Conservation (phyloP, 2,113 vertebrate species). For the Salvelinus alpinus region DNA sequence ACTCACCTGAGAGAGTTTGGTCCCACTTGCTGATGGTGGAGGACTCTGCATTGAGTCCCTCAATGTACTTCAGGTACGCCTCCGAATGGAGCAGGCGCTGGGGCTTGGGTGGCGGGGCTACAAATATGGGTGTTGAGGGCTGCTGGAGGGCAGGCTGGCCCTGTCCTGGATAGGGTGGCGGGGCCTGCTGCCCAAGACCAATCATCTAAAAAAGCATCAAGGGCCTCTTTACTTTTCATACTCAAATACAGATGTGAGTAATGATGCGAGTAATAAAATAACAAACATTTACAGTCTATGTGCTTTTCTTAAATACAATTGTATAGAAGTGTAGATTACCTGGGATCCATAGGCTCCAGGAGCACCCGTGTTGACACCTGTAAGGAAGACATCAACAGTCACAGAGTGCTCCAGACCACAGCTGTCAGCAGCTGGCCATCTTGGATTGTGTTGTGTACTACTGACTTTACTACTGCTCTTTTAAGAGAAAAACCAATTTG, state of each 20-base stretch:
- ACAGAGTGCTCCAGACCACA: not conserved
- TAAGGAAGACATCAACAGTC: constrained; percentile 31
- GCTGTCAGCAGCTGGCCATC: not conserved
- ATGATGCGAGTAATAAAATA: too few species aligned
- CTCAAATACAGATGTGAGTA: not conserved
- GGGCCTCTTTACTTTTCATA: not conserved
- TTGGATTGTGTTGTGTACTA: not conserved
- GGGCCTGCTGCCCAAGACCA: constrained; percentile 85
- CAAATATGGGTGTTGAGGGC: constrained; percentile 93
- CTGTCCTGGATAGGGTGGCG: constrained; percentile 88
- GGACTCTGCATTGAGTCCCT: constrained; percentile 93
- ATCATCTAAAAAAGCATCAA: constrained; percentile 71
- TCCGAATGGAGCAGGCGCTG: constrained; percentile 97
- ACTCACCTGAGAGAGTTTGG: constrained; percentile 89
- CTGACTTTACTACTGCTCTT: not conserved
- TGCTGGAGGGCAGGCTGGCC: constrained; percentile 86
- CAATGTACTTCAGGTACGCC: constrained; percentile 95
- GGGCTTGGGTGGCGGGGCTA: constrained; percentile 92
- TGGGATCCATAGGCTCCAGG: constrained; percentile 86
- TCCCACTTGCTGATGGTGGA: constrained; percentile 96
- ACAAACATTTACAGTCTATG: not conserved
- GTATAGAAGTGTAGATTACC: constrained; percentile 73
- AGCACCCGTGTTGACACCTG: constrained; percentile 82
- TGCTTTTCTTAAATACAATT: not conserved
- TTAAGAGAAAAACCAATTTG: not conserved